Evolutionary conservation across 1,140 invertebrate species (phyloP), one percentile per base, ranked within the genome.

Genomic region (Tetramorium parvispinum): DNA sequence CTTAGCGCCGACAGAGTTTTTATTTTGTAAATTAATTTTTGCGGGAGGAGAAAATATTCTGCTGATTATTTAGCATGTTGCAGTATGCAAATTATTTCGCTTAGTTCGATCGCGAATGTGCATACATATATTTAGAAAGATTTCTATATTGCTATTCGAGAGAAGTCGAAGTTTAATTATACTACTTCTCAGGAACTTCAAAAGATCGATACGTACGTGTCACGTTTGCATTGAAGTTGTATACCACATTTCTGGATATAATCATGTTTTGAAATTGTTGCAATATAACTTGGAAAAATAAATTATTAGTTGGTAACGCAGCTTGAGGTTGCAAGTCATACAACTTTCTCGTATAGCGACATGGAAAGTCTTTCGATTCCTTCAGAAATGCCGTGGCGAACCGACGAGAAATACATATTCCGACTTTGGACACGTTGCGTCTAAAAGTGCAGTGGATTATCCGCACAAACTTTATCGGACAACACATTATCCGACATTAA

Each of bases 271-370:
- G 53, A 59, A 43, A 75, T 73, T 83, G 51, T 82, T 73, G 79
- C 68, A 75, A 83, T 83, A 83, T 83, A 83, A 83, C 66, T 83
- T 83, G 53, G 66, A 46, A 59, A 83, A 83, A 73, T 55, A 83
- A 83, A 83, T 83, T 83, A 59, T 66, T 46, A 27, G 65, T 70
- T 57, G 65, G 27, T n/a, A 71, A 46, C 65, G 16, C 24, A 70
- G 53, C 68, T 49, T 21, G 40, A 40, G 40, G 53, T 21, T 37
- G 51, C 51, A 51, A 68, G 32, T 55, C 27, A n/a, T 27, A 57
- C 79, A 73, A 82, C 49, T 82, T 82, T 68, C 37, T 37, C 46
- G 21, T n/a, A 68, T 21, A n/a, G 24, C 18, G 43, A 59, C 10
- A 53, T n/a, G 32, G 46, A 37, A 43, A 66, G 61, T 71, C 32